Percentiles rank a stretch among this genome's conserved stretches.
These are phyloP conservation scores for Pachydiplax longipennis DNA, from an alignment of 2,888 invertebrate species.

Conservation along the genomic window DNA sequence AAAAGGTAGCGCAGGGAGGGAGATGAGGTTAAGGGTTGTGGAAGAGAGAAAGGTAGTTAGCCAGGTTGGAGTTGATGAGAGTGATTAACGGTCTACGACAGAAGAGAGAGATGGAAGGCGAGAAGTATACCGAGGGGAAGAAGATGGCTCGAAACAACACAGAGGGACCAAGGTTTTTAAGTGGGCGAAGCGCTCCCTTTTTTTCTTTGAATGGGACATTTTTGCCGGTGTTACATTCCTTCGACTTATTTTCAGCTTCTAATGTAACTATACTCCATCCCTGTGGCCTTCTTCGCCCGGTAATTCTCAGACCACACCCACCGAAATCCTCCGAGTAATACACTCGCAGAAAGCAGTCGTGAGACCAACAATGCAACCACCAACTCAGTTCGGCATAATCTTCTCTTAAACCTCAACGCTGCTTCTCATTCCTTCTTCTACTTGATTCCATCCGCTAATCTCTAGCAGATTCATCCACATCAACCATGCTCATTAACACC, in stretches of 20 bases:
- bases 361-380: not conserved
- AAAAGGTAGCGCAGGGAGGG: not conserved
- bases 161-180: not conserved
- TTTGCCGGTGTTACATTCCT: not conserved
- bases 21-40: not conserved
- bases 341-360: not conserved
- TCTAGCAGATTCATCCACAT: no score
- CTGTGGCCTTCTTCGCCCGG: not conserved
- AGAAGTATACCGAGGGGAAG: not conserved
- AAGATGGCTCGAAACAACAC: not conserved
- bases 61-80: conserved; percentile 30
- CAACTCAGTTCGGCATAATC: not conserved
- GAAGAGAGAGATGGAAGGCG: not conserved
- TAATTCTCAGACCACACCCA: not conserved
- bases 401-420: not conserved
- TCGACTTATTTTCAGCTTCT: not conserved
- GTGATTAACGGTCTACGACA: conserved; percentile 12
- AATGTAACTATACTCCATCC: not conserved
- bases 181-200: not conserved
- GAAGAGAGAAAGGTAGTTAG: conserved; percentile 36
- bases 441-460: no score
- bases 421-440: no score
- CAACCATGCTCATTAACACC: no score
- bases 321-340: not conserved
- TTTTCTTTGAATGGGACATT: not conserved